phyloP scores from a whole-genome alignment of 2,888 invertebrate species.

The Blera fallax region DNA sequence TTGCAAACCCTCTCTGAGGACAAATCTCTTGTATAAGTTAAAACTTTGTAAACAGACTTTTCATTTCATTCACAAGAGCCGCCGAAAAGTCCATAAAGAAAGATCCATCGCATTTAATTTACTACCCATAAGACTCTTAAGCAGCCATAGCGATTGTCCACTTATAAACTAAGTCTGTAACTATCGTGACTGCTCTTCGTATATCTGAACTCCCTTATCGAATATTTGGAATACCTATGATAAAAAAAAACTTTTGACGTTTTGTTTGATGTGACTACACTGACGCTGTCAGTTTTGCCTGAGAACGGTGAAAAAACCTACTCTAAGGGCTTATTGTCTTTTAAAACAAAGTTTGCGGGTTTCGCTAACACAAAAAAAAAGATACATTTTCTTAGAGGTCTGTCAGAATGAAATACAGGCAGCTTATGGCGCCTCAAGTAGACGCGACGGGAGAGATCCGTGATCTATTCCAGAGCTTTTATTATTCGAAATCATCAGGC shows the following conservation, averaged over 20 bases:
- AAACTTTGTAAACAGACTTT: conserved; percentile 1
- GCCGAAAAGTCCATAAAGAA: conserved; percentile 19
- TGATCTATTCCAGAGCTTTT: conserved; percentile 41
- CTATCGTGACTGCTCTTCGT: not conserved
- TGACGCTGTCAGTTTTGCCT: conserved; percentile 17
- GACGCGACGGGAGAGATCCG: conserved; percentile 30
- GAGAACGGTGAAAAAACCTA: conserved; percentile 24
- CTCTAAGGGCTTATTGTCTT: conserved; percentile 19
- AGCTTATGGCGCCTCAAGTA: conserved; percentile 49
- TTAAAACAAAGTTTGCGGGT: conserved; percentile 5
- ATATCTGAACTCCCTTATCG: conserved; percentile 14
- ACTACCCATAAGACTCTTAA: conserved; percentile 14
- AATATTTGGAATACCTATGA: conserved; percentile 23
- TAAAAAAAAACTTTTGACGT: conserved; percentile 17
- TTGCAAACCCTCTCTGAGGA: not conserved
- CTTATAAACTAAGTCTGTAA: conserved; percentile 18
- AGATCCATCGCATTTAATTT: conserved; percentile 12
- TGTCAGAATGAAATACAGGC: not conserved
- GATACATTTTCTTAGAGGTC: not conserved
- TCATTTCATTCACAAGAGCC: conserved; percentile 11
- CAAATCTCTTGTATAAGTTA: not conserved
- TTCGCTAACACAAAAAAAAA: not conserved
- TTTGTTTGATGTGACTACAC: conserved; percentile 28
- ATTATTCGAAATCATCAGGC: conserved; percentile 39
- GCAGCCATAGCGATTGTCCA: conserved; percentile 22